Percentiles rank a stretch among this genome's conserved stretches.
phyloP scores from a whole-genome alignment of 2,113 vertebrate species.

The Sciurus niger region DNA sequence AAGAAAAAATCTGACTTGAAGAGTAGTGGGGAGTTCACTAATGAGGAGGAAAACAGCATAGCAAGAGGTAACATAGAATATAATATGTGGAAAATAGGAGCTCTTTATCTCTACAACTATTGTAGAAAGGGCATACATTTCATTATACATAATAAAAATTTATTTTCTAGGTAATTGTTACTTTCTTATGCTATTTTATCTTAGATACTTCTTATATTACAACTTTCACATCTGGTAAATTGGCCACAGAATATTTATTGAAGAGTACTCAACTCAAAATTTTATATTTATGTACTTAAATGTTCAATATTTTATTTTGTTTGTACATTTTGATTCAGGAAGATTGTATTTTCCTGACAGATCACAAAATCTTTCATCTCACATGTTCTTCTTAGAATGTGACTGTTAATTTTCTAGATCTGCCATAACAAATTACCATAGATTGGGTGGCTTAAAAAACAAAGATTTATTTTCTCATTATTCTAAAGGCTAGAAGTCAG shows the following conservation, averaged over 20 bases:
- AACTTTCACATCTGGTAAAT: neutral
- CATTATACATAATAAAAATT: neutral
- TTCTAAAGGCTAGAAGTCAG: neutral
- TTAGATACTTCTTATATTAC: neutral
- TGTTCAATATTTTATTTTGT: neutral
- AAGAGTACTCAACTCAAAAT: neutral
- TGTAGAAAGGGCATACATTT: neutral
- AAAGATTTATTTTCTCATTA: neutral
- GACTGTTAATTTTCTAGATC: neutral
- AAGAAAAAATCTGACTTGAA: conserved; percentile 1
- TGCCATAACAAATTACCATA: neutral
- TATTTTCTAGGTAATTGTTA: neutral
- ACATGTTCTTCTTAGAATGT: neutral
- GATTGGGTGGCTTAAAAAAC: neutral
- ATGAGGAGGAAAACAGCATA: neutral
- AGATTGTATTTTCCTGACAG: neutral
- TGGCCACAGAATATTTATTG: neutral
- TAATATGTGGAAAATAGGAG: neutral
- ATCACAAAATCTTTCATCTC: neutral
- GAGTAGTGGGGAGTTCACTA: neutral
- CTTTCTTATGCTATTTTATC: neutral
- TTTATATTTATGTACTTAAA: neutral
- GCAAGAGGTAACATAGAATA: neutral
- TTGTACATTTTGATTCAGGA: neutral
- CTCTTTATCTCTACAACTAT: neutral